Evolutionary conservation across 2,113 vertebrate species (phyloP), one percentile per base, ranked within the genome.

Genomic region (Solea senegalensis): DNA sequence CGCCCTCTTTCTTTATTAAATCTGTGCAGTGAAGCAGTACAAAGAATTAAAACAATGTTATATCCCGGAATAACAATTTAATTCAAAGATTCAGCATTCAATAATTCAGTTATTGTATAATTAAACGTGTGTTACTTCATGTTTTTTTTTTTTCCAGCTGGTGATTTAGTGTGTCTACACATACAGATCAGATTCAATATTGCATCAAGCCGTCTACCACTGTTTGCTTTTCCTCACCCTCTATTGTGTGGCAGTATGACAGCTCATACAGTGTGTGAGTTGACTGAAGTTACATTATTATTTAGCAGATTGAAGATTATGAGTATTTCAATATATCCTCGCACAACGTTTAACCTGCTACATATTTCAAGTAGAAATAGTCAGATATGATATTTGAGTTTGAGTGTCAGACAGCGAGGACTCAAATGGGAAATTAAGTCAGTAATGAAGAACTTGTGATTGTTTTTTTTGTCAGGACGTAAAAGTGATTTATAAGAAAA

Each of bases 361-460:
- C 43, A 2, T 7, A 7, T 44, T 39, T 50, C 4, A 4, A 15
- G n/a, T 44, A 44, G 43, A 14, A 12, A 48, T 12, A 48, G 45
- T 48, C 34, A 12, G 11, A 2, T 9, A 53, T 12, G 9, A 12
- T 21, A 21, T 1, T 21, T 2, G 15, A 51, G 27, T 8, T 11
- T n/a, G 51, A 7, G 39, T 45, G 2, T 48, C 44, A 45, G 52
- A 62, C 1, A 5, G 13, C 39, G 43, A 69, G 28, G 54, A 43
- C 46, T 68, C 43, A 70, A 5, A 52, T 51, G n/a, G 52, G 10
- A 76, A 77, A 69, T 64, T 0, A 69, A 58, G 28, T 63, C 7
- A 39, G 21, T 53, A 56, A 75, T 52, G 27, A 46, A 52, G 13
- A 66, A 49, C 39, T n/a, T 9, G 4, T 48, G 9, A 7, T 49